Evolutionary conservation across 2,888 invertebrate genomes (phyloP).

Genomic region (Nesidiocoris tenuis): DNA sequence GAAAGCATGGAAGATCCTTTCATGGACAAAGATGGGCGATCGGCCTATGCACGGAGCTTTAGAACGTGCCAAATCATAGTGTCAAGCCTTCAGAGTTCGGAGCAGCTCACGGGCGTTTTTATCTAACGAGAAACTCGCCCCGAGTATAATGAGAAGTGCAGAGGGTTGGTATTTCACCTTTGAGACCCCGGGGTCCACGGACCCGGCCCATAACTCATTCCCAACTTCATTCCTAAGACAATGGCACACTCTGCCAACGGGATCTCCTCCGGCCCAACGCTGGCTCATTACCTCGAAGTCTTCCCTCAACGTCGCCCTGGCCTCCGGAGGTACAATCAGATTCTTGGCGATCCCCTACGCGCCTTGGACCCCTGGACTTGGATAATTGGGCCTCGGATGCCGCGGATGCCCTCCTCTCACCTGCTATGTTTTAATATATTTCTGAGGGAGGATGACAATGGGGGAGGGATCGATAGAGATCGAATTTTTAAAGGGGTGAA

Average conservation of each 20-base stretch:
- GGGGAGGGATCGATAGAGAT: too few species aligned
- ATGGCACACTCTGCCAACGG: conserved; percentile 7
- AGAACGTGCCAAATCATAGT: conserved; percentile 32
- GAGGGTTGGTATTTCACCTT: conserved; percentile 25
- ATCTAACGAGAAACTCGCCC: not conserved
- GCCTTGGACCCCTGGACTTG: conserved; percentile 2
- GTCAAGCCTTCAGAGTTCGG: conserved; percentile 12
- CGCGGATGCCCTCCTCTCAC: conserved; percentile 4
- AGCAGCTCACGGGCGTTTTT: conserved; percentile 4
- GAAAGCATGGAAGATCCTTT: not conserved
- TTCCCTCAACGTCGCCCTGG: not conserved
- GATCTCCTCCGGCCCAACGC: not conserved
- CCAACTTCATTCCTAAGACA: conserved; percentile 21
- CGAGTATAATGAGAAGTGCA: conserved; percentile 25
- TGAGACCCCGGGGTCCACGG: not conserved
- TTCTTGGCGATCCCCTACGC: conserved; percentile 12
- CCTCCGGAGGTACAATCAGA: conserved; percentile 9
- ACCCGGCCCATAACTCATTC: conserved; percentile 25
- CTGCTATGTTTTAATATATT: too few species aligned
- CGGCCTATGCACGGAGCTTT: not conserved
- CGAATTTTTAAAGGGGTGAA: too few species aligned
- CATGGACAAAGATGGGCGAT: conserved; percentile 7
- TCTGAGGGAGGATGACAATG: too few species aligned
- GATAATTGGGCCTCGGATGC: conserved; percentile 26
- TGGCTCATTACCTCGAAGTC: conserved; percentile 17